These are phyloP conservation scores for Dasypolia templi DNA, from an alignment of 2,888 invertebrate genomes.

Conservation along the genomic window DNA sequence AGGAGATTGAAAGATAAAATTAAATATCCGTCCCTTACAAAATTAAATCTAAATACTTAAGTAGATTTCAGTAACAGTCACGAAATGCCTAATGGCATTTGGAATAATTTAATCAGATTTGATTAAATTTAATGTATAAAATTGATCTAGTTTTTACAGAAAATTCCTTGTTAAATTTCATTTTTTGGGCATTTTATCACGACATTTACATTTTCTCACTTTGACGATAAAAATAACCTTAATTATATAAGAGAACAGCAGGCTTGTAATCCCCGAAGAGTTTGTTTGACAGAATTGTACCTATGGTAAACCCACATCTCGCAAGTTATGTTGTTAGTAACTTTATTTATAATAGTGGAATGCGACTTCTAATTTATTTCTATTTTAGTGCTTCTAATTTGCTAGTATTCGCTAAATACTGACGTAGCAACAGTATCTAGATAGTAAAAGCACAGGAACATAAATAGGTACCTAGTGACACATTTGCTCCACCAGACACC, in stretches of 20 bases:
- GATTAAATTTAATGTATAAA: conserved; percentile 11
- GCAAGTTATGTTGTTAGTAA: no score
- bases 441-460: not conserved
- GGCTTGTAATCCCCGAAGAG: not conserved
- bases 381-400: not conserved
- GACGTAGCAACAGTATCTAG: not conserved
- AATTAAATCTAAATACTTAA: conserved; percentile 29
- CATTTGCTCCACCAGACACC: no score
- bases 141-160: conserved; percentile 1
- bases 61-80: conserved; percentile 28
- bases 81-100: conserved; percentile 24
- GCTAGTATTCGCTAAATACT: not conserved
- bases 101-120: conserved; percentile 23
- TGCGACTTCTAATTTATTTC: not conserved
- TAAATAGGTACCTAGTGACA: not conserved
- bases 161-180: not conserved
- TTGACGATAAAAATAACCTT: not conserved
- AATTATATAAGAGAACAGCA: not conserved
- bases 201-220: not conserved
- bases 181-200: not conserved
- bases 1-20: conserved; percentile 13
- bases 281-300: not conserved
- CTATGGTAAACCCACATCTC: not conserved
- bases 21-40: not conserved
- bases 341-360: not conserved